Conservation (phyloP, 2,797 vertebrate genomes). For the Mus spretus region DNA sequence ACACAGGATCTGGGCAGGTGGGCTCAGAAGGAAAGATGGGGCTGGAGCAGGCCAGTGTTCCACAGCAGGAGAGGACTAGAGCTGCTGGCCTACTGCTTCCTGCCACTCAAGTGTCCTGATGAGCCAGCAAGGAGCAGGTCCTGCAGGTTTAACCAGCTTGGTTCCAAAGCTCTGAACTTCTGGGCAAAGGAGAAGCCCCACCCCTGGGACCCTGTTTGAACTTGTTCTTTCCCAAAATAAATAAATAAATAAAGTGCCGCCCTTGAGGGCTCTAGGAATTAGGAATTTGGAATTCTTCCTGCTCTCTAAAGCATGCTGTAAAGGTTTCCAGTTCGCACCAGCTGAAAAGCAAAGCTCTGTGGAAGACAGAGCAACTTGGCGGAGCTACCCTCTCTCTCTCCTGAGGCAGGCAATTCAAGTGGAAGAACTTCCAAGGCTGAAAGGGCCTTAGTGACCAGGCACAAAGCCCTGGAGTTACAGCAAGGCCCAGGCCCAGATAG, state of each 20-base stretch:
- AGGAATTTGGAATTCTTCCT: slow-evolving; percentile 12
- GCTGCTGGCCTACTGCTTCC: neutral
- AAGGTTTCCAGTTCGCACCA: slow-evolving; percentile 20
- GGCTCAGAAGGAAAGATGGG: neutral
- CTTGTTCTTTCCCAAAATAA: slow-evolving; percentile 5
- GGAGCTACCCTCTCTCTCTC: neutral
- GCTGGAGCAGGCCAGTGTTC: neutral
- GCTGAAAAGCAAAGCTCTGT: slow-evolving; percentile 26
- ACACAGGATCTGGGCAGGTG: neutral
- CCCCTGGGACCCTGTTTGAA: slow-evolving; percentile 34
- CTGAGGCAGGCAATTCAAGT: neutral
- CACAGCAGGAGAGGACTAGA: neutral
- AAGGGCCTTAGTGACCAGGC: neutral
- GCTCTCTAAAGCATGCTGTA: slow-evolving; percentile 21
- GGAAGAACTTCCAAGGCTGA: neutral
- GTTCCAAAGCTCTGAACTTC: neutral
- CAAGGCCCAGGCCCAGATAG: neutral
- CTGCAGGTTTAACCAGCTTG: neutral
- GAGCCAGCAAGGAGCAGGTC: neutral
- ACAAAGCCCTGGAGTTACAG: neutral
- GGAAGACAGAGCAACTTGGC: neutral
- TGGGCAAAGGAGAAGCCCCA: neutral
- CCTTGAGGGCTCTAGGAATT: neutral
- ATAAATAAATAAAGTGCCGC: neutral
- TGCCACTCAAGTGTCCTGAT: neutral